These are phyloP conservation scores for Platyscapa corneri DNA, from an alignment of 1,140 invertebrate genomes.

Conservation along the genomic window DNA sequence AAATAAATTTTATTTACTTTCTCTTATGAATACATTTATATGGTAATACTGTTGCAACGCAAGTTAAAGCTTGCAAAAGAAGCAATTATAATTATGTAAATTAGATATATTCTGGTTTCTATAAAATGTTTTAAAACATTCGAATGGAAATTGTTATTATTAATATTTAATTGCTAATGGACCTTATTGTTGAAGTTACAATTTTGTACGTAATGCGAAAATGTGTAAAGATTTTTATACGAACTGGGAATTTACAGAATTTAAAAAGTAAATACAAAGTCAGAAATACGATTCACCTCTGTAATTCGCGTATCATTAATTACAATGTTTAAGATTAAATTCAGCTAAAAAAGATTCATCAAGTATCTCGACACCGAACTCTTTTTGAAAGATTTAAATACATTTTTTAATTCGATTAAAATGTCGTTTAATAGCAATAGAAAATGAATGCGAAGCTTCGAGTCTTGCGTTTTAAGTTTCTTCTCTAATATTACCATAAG, in stretches of 20 bases:
- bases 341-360: neutral
- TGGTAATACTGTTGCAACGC: neutral
- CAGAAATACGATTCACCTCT: neutral
- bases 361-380: neutral
- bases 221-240: too few species aligned
- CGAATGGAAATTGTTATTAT: too few species aligned
- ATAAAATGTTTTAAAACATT: neutral
- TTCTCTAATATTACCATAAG: neutral
- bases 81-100: neutral
- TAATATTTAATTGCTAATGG: too few species aligned
- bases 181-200: too few species aligned
- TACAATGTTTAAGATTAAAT: constrained; percentile 6
- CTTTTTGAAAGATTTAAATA: neutral
- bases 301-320: neutral
- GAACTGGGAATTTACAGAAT: too few species aligned
- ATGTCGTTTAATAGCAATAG: constrained; percentile 7
- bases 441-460: neutral
- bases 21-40: neutral
- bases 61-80: neutral
- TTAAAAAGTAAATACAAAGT: too few species aligned
- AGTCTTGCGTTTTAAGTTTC: neutral
- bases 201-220: too few species aligned
- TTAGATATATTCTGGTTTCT: neutral
- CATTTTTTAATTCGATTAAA: constrained; percentile 18
- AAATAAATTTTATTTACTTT: neutral